A percentile compares a stretch with the other conserved stretches of the same genome.
These are phyloP conservation scores for Grus americana DNA, from an alignment of 2,113 vertebrate species.

Conservation along the genomic window DNA sequence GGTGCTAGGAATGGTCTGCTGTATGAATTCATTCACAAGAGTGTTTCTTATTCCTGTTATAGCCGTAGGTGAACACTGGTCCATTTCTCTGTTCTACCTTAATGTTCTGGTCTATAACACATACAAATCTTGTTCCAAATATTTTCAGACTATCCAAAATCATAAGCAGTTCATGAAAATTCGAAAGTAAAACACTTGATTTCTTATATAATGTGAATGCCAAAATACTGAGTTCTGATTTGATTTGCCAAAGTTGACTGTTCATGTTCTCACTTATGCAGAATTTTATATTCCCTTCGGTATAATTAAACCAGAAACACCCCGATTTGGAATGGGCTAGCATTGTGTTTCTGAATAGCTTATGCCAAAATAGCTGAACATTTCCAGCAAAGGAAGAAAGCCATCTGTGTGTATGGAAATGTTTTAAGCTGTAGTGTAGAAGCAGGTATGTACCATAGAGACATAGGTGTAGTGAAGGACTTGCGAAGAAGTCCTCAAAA, in stretches of 20 bases:
- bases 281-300: background rate
- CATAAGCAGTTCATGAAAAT: background rate
- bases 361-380: background rate
- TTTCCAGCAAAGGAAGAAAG: background rate
- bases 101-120: background rate
- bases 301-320: background rate
- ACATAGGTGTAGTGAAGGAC: background rate
- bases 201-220: background rate
- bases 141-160: background rate
- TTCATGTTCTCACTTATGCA: background rate
- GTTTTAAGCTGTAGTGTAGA: background rate
- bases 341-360: background rate
- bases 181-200: background rate
- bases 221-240: background rate
- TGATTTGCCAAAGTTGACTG: background rate
- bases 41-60: background rate
- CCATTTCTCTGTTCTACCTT: background rate
- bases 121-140: background rate
- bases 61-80: background rate
- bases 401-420: background rate
- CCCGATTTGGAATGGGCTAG: background rate
- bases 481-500: background rate
- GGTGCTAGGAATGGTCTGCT: background rate
- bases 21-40: background rate
- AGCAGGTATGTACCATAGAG: background rate